Evolutionary conservation across 1,140 invertebrate genomes (phyloP).

Genomic region (Lasioglossum baleicum): DNA sequence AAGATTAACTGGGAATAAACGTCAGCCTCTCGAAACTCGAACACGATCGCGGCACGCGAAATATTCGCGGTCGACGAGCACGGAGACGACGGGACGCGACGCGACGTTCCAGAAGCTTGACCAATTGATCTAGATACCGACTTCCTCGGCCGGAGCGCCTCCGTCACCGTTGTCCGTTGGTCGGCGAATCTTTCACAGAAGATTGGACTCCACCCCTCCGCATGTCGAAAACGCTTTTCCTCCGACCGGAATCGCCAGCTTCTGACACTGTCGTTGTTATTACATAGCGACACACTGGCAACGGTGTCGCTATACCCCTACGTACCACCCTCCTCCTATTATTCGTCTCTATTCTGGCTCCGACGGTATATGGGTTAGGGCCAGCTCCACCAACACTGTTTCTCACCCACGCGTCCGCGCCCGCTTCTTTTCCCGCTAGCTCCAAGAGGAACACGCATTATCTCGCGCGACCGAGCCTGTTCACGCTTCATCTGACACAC

Average conservation of each 20-base stretch:
- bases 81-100: too few species aligned
- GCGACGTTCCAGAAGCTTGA: background rate
- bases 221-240: background rate
- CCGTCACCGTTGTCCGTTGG: background rate
- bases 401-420: conserved; percentile 58
- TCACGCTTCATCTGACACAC: background rate
- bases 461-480: background rate
- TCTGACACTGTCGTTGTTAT: conserved; percentile 16
- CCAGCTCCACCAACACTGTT: conserved; percentile 66
- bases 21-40: background rate
- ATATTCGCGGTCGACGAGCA: background rate
- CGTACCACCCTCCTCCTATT: conserved; percentile 29
- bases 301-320: conserved; percentile 32
- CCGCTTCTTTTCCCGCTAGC: conserved; percentile 41
- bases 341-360: conserved; percentile 68
- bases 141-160: too few species aligned
- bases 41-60: background rate
- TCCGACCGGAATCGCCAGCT: background rate
- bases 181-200: background rate
- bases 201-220: background rate
- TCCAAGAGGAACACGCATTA: conserved; percentile 19
- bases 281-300: conserved; percentile 7
- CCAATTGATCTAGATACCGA: background rate
- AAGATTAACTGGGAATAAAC: background rate
- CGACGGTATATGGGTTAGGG: conserved; percentile 71